Evolutionary conservation across 2,797 vertebrate genomes (phyloP), one percentile per base, ranked within the genome.

Genomic region (Sebastes jordani): DNA sequence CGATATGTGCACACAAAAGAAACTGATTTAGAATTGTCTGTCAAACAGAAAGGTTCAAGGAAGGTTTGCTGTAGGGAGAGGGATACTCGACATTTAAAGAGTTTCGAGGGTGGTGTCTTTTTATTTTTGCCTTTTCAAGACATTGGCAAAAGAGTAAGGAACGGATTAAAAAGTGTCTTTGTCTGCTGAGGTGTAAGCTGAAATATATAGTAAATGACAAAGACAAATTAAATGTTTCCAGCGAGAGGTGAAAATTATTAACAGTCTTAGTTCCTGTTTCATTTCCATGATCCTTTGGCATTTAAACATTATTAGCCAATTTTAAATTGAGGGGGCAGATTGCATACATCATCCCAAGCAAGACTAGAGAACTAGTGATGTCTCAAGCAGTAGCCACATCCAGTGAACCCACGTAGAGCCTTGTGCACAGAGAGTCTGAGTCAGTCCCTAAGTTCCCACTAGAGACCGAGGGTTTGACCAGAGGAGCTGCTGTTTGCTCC

Each of bases 401-500:
- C 64, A 76, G 60, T 80, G 55, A 79, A 71, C 56, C 70, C 22
- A 79, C 6, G 2, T 20, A 55, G 32, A 66, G 80, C 8, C 74
- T n/a, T 30, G 67, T 52, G 60, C 78, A 81, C 73, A 83, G 30
- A 2, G 54, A 74, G 68, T 67, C 74, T 88, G 86, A 91, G 80
- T 91, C 86, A 91, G 29, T 70, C 68, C 60, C 60, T 46, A 10
- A 64, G 32, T 70, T 88, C 76, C 85, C 86, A 74, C 20, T 25
- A 22, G 78, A 84, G 68, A 78, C 36, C 2, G 16, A 61, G 62
- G 61, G 32, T 76, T 65, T 75, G 86, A 85, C 86, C 72, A 61
- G 36, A 89, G n/a, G 80, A 86, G 69, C 67, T 84, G 79, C 64
- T 80, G 81, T 83, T 89, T 86, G 74, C 85, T 83, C 85, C 92